Evolutionary conservation across 2,888 invertebrate species (phyloP).

Genomic region (Andrena chrysosceles): DNA sequence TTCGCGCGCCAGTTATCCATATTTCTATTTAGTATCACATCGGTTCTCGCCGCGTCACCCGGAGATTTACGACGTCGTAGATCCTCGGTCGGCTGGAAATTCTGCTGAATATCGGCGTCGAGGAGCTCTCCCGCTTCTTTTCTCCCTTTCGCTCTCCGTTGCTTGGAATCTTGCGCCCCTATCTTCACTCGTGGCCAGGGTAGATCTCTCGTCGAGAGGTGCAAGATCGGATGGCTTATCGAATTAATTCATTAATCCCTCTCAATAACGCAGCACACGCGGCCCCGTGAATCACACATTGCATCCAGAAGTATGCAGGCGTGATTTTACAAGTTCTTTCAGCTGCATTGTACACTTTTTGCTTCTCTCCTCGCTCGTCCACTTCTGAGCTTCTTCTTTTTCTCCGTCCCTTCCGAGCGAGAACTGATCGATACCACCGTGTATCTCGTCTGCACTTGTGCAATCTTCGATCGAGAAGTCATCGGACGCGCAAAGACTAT

Average conservation of each 20-base stretch:
- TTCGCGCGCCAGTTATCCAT: constrained; percentile 53
- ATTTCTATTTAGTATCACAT: constrained; percentile 63
- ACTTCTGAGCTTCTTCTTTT: constrained; percentile 1
- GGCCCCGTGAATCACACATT: constrained; percentile 21
- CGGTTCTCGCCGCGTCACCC: constrained; percentile 43
- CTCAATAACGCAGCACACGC: constrained; percentile 6
- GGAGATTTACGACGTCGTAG: constrained; percentile 77
- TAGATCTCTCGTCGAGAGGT: neutral
- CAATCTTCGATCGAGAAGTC: constrained; percentile 3
- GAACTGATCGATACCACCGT: constrained; percentile 3
- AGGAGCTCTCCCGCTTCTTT: constrained; percentile 17
- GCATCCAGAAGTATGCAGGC: constrained; percentile 52
- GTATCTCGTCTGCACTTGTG: neutral
- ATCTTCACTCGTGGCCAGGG: too few relatives aligned
- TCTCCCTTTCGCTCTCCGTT: constrained; percentile 4
- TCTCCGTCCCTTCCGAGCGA: neutral
- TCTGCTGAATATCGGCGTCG: constrained; percentile 54
- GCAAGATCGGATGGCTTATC: neutral
- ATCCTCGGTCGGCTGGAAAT: constrained; percentile 69
- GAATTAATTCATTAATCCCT: constrained; percentile 8
- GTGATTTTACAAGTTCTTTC: too few relatives aligned
- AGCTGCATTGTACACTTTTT: too few relatives aligned
- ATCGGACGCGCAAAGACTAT: neutral
- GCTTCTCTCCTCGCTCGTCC: constrained; percentile 2
- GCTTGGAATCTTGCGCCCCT: neutral